Percentiles rank a stretch among this genome's conserved stretches.
Conservation (phyloP, 2,888 invertebrate genomes). For the Deroplatys truncata region DNA sequence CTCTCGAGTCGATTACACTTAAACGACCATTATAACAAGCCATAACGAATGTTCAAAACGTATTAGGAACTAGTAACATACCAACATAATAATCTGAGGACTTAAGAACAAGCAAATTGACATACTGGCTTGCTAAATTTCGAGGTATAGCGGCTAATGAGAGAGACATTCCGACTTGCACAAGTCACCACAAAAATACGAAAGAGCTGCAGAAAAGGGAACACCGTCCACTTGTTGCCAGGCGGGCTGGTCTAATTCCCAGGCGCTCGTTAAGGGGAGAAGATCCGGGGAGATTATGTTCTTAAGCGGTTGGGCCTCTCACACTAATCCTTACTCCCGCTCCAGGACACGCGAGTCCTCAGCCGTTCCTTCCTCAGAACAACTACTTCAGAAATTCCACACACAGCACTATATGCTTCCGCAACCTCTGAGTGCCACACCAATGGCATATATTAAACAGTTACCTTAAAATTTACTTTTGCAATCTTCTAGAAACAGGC, state of each 20-base stretch:
- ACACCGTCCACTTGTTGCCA: background rate
- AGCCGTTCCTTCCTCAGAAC: background rate
- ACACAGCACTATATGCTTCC: too few species aligned
- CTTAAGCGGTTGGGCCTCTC: background rate
- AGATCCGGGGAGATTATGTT: background rate
- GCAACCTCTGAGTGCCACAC: too few species aligned
- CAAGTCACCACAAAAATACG: background rate
- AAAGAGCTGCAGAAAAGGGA: background rate
- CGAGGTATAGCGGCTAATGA: background rate
- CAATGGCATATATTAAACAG: too few species aligned
- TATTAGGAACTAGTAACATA: too few species aligned
- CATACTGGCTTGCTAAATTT: too few species aligned
- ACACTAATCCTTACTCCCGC: background rate
- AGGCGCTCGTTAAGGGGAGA: background rate
- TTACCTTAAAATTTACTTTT: too few species aligned
- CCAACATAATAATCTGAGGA: too few species aligned
- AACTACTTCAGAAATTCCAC: background rate
- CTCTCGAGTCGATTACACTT: too few species aligned
- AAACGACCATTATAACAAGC: too few species aligned
- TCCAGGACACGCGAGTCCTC: background rate
- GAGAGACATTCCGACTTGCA: background rate
- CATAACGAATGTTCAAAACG: too few species aligned
- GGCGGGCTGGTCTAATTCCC: background rate
- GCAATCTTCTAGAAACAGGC: too few species aligned
- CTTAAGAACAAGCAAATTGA: too few species aligned